A percentile compares a stretch with the other conserved stretches of the same genome.
phyloP scores from a whole-genome alignment of 2,888 invertebrate genomes.

The Ormyrus pomaceus region DNA sequence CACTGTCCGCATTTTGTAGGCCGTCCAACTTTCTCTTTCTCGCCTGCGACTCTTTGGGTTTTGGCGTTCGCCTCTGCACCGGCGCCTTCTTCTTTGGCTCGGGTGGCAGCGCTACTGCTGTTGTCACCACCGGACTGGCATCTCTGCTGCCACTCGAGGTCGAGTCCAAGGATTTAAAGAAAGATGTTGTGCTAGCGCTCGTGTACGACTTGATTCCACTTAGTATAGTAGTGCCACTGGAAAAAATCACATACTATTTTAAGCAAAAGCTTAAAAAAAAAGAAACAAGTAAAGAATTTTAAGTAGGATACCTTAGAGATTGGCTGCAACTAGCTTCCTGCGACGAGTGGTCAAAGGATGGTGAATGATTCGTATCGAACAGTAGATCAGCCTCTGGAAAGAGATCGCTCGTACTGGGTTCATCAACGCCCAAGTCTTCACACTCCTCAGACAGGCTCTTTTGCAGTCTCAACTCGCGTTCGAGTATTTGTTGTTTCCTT shows the following conservation, averaged over 20 bases:
- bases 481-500: slow-evolving; percentile 77
- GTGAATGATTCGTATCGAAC: slow-evolving; percentile 85
- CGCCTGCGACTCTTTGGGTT: slow-evolving; percentile 50
- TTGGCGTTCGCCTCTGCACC: slow-evolving; percentile 61
- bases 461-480: slow-evolving; percentile 79
- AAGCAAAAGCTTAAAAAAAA: too few species aligned
- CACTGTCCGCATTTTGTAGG: slow-evolving; percentile 54
- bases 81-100: slow-evolving; percentile 50
- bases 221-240: slow-evolving; percentile 25
- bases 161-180: slow-evolving; percentile 73
- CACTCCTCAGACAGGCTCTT: slow-evolving; percentile 88
- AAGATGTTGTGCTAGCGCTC: slow-evolving; percentile 58
- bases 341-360: slow-evolving; percentile 79
- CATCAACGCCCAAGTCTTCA: slow-evolving; percentile 87
- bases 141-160: slow-evolving; percentile 72
- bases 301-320: slow-evolving; percentile 52
- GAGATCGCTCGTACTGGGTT: slow-evolving; percentile 87
- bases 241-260: background rate
- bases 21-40: slow-evolving; percentile 56
- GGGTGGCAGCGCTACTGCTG: background rate
- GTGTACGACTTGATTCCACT: slow-evolving; percentile 46
- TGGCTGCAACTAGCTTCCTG: slow-evolving; percentile 76
- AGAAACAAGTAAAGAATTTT: background rate
- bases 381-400: slow-evolving; percentile 87
- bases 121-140: slow-evolving; percentile 72